Evolutionary conservation across 2,888 invertebrate genomes (phyloP), one percentile per base, ranked within the genome.

Genomic region (Buathra laborator): DNA sequence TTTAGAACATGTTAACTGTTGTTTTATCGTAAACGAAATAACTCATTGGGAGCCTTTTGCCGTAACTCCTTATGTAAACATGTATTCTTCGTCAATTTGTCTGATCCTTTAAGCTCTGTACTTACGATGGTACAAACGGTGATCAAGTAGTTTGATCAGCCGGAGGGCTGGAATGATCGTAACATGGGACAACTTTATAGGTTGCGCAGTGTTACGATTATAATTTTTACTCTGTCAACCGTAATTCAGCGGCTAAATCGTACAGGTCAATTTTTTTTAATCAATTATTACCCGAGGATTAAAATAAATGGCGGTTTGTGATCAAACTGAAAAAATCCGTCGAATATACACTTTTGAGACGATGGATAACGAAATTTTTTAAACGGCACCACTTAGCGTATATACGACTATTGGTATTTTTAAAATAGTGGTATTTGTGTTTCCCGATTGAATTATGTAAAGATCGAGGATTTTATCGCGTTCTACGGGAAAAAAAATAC

Each of bases 31-130:
- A 0, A 19, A 24, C 4, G 4, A n/a, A 53, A 19, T 43, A 59
- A 24, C 14, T 43, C 29, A 29, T 79, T 59, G 24, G 32, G 32
- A 51, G 83, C 74, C 48, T 59, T 84, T 56, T 37, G 67, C 19
- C 71, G 71, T 67, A 10, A 12, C 66, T 71, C 66, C 48, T 59
- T 14, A 76, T 72, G 59, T 72, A 72, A 77, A 77, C 76, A 62
- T 68, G 48, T 19, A 29, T 66, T 70, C 7, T 76, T 74, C 64
- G 76, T 37, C 44, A 62, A 81, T 81, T 81, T 72, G 53, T 51
- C 74, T 67, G n/a, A 59, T 76, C 46, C 9, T 37, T 10, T 37
- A 59, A 16, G 70, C 44, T 74, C 51, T 74, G 67, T 78, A 79
- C 62, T 75, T 75, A 79, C 10, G 64, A 46, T 62, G 48, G 74